Evolutionary conservation across 2,113 vertebrate species (phyloP).

Genomic region (Apistogramma diplotaenia): DNA sequence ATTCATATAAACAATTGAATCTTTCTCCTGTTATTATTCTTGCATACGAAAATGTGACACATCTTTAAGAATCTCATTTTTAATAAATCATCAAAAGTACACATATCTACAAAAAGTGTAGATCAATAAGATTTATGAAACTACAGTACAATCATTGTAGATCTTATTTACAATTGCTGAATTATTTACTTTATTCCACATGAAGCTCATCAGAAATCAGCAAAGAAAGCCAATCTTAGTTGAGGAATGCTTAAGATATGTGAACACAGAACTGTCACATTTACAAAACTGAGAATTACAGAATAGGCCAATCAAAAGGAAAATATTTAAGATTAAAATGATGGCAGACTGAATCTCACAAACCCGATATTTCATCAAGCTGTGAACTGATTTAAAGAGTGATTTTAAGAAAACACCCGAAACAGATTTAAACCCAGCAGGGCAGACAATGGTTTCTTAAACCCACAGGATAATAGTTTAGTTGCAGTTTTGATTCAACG

Average conservation of each 20-base stretch:
- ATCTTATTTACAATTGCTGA: conserved; percentile 80
- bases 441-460: not conserved
- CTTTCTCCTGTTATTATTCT: not conserved
- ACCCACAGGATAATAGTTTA: conserved; percentile 17
- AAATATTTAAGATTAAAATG: not conserved
- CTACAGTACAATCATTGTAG: conserved; percentile 79
- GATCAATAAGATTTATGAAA: conserved; percentile 77
- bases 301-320: not conserved
- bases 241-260: conserved; percentile 46
- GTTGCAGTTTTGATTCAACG: not conserved
- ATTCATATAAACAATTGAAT: too few species aligned
- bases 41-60: not conserved
- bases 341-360: not conserved
- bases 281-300: conserved; percentile 1
- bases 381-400: not conserved
- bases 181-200: conserved; percentile 59
- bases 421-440: not conserved
- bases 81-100: conserved; percentile 79
- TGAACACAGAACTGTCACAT: conserved; percentile 19
- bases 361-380: not conserved
- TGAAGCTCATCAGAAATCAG: conserved; percentile 44
- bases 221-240: conserved; percentile 37
- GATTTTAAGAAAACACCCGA: not conserved
- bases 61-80: conserved; percentile 75
- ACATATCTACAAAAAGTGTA: conserved; percentile 79